phyloP scores from a whole-genome alignment of 1,140 invertebrate species.

The Fopius arisanus region DNA sequence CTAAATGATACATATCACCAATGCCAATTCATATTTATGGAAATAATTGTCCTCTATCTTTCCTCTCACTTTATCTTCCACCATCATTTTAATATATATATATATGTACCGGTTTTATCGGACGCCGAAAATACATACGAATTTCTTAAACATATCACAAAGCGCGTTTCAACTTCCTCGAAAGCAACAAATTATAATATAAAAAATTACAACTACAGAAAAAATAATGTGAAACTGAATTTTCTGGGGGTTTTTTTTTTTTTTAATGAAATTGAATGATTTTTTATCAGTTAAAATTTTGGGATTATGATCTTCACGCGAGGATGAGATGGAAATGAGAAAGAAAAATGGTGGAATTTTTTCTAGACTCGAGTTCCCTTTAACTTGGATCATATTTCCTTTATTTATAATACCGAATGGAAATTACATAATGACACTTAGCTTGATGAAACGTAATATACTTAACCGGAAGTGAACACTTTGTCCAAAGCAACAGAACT shows the following conservation, averaged over 20 bases:
- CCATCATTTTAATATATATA: neutral
- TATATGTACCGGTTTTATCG: neutral
- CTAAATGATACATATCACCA: conserved; percentile 58
- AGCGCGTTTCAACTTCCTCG: conserved; percentile 3
- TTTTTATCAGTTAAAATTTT: too few relatives aligned
- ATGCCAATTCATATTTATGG: conserved; percentile 51
- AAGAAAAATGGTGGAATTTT: too few relatives aligned
- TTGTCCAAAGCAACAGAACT: conserved; percentile 4
- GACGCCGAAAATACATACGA: neutral
- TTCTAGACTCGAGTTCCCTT: neutral
- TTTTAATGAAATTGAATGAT: too few relatives aligned
- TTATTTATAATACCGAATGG: neutral
- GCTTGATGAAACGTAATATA: conserved; percentile 21
- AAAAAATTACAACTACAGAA: neutral
- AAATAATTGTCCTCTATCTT: conserved; percentile 36
- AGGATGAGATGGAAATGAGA: too few relatives aligned
- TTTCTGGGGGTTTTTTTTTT: too few relatives aligned
- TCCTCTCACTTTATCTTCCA: conserved; percentile 16
- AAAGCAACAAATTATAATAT: neutral
- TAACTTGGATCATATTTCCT: neutral
- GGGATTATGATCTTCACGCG: too few relatives aligned
- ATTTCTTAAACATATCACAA: conserved; percentile 5
- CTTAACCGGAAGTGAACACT: conserved; percentile 31
- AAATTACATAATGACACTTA: conserved; percentile 26
- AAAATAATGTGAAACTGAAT: too few relatives aligned